Conservation (phyloP, 2,113 vertebrate species). For the Scytalopus superciliaris region DNA sequence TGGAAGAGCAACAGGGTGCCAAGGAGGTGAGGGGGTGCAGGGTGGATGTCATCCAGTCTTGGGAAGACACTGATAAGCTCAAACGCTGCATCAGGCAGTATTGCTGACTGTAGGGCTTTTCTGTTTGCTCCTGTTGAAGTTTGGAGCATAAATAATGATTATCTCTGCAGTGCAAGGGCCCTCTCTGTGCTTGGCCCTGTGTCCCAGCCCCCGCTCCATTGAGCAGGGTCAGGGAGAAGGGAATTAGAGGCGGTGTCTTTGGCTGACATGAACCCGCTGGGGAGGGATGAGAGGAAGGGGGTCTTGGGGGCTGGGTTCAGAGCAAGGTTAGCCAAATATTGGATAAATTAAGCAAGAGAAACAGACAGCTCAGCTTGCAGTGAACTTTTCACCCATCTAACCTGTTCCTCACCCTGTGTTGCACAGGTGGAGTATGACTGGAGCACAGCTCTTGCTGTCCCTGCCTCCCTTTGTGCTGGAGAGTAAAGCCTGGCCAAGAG, state of each 20-base stretch:
- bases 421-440: constrained; percentile 80
- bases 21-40: neutral
- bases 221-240: constrained; percentile 47
- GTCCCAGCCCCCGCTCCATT: constrained; percentile 17
- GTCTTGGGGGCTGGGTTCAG: constrained; percentile 90
- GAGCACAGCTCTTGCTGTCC: neutral
- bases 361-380: constrained; percentile 82
- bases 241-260: constrained; percentile 43
- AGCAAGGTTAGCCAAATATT: constrained; percentile 96
- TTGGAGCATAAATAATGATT: constrained; percentile 28
- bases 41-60: neutral
- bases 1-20: fast-evolving
- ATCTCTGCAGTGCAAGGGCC: neutral
- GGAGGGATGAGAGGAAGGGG: constrained; percentile 77
- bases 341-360: constrained; percentile 88
- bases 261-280: constrained; percentile 58
- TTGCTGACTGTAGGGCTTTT: constrained; percentile 1
- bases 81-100: neutral
- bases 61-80: neutral
- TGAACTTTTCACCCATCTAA: constrained; percentile 87
- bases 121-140: constrained; percentile 35
- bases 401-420: constrained; percentile 76
- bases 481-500: neutral
- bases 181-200: neutral
- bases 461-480: neutral